These are phyloP conservation scores for Otus sunia DNA, from an alignment of 2,113 vertebrate genomes.

Conservation along the genomic window DNA sequence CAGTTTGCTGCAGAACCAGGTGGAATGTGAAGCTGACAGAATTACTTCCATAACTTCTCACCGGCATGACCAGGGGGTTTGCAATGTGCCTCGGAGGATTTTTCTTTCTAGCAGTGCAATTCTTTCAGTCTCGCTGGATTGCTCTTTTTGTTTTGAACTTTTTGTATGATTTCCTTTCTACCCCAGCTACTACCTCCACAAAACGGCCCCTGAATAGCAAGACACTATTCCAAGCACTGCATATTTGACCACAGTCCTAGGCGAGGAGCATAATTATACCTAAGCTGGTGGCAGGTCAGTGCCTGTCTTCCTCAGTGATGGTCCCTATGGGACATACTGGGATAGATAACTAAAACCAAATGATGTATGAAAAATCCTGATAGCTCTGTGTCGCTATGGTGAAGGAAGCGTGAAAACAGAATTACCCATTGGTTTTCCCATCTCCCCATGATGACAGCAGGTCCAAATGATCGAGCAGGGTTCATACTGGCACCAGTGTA, in stretches of 20 bases:
- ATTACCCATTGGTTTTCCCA: constrained; percentile 94
- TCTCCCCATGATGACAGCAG: constrained; percentile 87
- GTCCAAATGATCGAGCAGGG: constrained; percentile 91
- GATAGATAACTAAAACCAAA: not conserved
- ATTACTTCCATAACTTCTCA: not conserved
- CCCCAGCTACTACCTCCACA: not conserved
- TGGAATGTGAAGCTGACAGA: not conserved
- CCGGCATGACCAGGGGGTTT: not conserved
- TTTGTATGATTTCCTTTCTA: not conserved
- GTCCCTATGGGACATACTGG: not conserved
- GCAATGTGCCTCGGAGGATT: not conserved
- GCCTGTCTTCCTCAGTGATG: not conserved
- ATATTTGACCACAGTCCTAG: not conserved
- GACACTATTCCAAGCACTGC: not conserved
- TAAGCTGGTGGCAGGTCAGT: not conserved
- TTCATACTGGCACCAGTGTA: constrained; percentile 97
- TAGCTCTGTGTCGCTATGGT: not conserved
- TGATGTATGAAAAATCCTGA: not conserved
- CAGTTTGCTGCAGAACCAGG: constrained; percentile 13
- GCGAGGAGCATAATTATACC: not conserved
- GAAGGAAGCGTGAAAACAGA: not conserved
- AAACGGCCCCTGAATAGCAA: not conserved
- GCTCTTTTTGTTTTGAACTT: not conserved
- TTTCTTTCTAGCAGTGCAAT: not conserved
- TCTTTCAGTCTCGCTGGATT: not conserved